Conservation (phyloP, 2,113 vertebrate species). For the Pantherophis guttatus region DNA sequence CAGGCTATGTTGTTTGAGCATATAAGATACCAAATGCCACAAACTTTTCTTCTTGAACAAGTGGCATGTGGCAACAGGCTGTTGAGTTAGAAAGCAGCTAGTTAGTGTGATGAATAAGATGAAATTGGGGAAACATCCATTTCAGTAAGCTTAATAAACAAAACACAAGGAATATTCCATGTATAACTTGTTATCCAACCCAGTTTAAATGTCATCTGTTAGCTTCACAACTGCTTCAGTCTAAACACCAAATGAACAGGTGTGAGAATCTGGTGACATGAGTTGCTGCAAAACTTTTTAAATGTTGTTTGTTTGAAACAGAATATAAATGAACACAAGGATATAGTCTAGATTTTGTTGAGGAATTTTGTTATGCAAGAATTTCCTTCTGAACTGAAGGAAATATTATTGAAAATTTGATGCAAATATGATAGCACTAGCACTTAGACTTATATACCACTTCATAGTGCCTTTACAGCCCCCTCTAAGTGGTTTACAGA, state of each 20-base stretch:
- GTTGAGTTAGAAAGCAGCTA: constrained; percentile 49
- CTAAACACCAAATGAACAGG: constrained; percentile 71
- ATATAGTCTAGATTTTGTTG: background rate
- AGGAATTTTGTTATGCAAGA: background rate
- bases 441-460: no score
- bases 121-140: constrained; percentile 67
- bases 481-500: no score
- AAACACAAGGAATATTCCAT: constrained; percentile 28
- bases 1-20: background rate
- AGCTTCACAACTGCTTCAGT: constrained; percentile 60
- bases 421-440: no score
- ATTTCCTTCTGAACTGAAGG: background rate
- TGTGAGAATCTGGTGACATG: constrained; percentile 57
- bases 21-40: background rate
- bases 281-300: constrained; percentile 58
- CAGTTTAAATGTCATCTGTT: constrained; percentile 60
- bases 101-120: constrained; percentile 58
- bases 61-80: background rate
- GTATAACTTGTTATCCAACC: constrained; percentile 67
- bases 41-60: background rate
- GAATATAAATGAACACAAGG: background rate
- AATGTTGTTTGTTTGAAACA: constrained; percentile 19
- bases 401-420: background rate
- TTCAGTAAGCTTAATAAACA: constrained; percentile 61
- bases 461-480: no score